Base-by-base conservation (phyloP, 2,888 invertebrate genomes). In the Diachrysia chrysitis region DNA sequence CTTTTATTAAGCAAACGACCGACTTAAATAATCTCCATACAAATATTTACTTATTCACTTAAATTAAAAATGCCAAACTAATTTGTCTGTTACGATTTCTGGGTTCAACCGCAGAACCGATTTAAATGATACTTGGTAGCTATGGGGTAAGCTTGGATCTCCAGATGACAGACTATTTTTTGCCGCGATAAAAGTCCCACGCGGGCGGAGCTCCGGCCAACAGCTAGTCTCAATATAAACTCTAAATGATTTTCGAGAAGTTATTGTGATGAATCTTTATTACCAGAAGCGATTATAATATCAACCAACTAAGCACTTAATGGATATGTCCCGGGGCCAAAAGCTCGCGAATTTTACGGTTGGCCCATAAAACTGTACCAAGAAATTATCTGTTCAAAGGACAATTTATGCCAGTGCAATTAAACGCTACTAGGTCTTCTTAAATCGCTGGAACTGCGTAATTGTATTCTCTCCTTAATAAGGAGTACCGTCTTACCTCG, bases 371-470 rank as follows among this genome's bases (percentile, higher is more conserved):
- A 89, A 89, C 69, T 68, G 63, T 82, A 82, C 82, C 84, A 83
- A 85, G 87, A 90, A 90, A 91, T 91, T 90, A 92, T 92, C 89
- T 89, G 89, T 89, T 90, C 89, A 84, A 85, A 88, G 86, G 86
- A 89, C 89, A 92, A 92, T 92, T 93, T 91, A 93, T 91, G 88
- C 85, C 79, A 83, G 81, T 88, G 90, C 89, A 93, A 93, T 92
- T 93, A 92, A 91, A 91, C 86, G 88, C 84, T 84, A 85, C 87
- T 90, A 90, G 88, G 91, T 92, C 91, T 92, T 85, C 90, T 89
- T 90, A 90, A 92, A 91, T 91, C 90, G 90, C 90, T 90, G 87
- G 87, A 85, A 90, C 88, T 90, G 90, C 87, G 90, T 92, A 93
- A 93, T 93, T 92, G 92, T 93, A 90, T 91, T 91, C 86, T 68